A percentile compares a stretch with the other conserved stretches of the same genome.
phyloP scores from a whole-genome alignment of 2,113 vertebrate genomes.

The Oenanthe oenanthe region DNA sequence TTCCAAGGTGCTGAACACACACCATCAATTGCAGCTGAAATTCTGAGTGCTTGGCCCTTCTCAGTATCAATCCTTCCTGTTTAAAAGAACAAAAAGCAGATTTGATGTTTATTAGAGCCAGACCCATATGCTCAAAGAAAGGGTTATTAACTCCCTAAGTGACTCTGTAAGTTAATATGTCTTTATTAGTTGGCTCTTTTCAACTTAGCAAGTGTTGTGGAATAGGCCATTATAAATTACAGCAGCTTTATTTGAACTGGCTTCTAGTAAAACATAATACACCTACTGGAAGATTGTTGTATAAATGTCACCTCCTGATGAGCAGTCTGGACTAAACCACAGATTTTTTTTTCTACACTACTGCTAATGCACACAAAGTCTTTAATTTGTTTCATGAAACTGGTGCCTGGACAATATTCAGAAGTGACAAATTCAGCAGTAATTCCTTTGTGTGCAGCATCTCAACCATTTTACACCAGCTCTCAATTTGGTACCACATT shows the following conservation, averaged over 20 bases:
- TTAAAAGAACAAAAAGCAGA: conserved; percentile 33
- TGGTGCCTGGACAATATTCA: background rate
- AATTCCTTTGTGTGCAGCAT: background rate
- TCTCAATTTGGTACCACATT: background rate
- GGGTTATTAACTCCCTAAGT: conserved; percentile 22
- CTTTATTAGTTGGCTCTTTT: conserved; percentile 44
- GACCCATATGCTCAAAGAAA: background rate
- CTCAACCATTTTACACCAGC: background rate
- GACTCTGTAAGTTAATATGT: conserved; percentile 20
- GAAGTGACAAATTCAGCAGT: background rate
- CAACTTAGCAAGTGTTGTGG: conserved; percentile 1
- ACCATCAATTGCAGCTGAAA: background rate
- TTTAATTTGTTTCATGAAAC: background rate
- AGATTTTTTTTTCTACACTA: background rate
- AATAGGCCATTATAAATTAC: conserved; percentile 24
- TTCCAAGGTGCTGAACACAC: background rate
- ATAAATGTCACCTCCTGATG: conserved; percentile 32
- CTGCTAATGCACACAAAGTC: background rate
- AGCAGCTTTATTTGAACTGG: conserved; percentile 32
- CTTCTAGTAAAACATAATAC: conserved; percentile 34
- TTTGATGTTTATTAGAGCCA: conserved; percentile 52
- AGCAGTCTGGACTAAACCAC: background rate
- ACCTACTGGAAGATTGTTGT: background rate
- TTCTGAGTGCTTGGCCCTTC: background rate
- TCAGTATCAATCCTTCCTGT: background rate